Percentiles rank a stretch among this genome's conserved stretches.
Evolutionary conservation across 1,140 invertebrate genomes (phyloP).

Genomic region (Drosophila orosa): DNA sequence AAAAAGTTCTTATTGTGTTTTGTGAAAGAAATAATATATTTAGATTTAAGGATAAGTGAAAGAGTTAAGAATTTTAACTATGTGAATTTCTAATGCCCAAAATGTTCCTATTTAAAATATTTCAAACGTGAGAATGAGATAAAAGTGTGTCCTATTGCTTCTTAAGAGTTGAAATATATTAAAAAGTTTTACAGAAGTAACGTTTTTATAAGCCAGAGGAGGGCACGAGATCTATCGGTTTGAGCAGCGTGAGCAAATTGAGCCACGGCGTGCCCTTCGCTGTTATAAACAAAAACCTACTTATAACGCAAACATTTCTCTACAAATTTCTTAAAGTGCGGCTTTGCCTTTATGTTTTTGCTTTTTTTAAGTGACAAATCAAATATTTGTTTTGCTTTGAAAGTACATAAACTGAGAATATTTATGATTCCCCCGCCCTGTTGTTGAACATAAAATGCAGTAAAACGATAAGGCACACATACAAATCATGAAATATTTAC

Average conservation of each 20-base stretch:
- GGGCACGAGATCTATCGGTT: too few relatives aligned
- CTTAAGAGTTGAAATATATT: not conserved
- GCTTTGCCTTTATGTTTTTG: not conserved
- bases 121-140: not conserved
- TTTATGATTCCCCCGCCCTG: not conserved
- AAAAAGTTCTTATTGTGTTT: not conserved
- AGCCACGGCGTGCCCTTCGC: too few relatives aligned
- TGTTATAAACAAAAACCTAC: too few relatives aligned
- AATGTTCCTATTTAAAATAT: not conserved
- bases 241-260: too few relatives aligned
- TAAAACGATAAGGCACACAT: not conserved
- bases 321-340: not conserved
- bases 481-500: constrained; percentile 11
- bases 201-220: too few relatives aligned
- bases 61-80: too few relatives aligned
- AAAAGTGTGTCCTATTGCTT: not conserved
- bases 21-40: not conserved
- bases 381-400: constrained; percentile 14
- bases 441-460: constrained; percentile 12
- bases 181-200: not conserved
- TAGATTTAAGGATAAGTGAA: too few relatives aligned
- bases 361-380: not conserved
- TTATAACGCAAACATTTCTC: not conserved
- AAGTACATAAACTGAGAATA: not conserved
- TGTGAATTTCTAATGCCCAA: not conserved